A percentile compares a stretch with the other conserved stretches of the same genome.
Evolutionary conservation across 2,888 invertebrate species (phyloP).

Genomic region (Eupithecia subfuscata): DNA sequence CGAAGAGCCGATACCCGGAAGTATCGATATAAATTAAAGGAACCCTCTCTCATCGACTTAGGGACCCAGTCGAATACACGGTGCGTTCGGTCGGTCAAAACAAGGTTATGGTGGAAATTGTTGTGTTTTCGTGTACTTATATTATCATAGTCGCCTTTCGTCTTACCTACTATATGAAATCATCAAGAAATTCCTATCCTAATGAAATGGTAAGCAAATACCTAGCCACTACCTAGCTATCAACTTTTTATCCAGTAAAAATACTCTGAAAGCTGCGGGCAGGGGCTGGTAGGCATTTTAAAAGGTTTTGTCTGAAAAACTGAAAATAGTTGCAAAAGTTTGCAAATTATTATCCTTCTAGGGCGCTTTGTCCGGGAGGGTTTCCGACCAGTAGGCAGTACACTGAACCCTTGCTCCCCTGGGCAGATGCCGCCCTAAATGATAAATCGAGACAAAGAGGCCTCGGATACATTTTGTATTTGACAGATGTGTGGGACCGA

Average conservation of each 20-base stretch:
- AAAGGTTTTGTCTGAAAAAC: neutral
- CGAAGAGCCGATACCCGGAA: slow-evolving; percentile 2
- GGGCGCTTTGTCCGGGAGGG: neutral
- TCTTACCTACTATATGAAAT: too few species aligned
- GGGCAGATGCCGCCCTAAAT: slow-evolving; percentile 11
- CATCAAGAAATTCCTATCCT: too few species aligned
- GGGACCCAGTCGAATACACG: slow-evolving; percentile 5
- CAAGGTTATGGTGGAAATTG: neutral
- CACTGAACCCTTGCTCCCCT: slow-evolving; percentile 2
- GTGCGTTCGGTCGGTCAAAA: neutral
- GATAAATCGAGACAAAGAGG: slow-evolving; percentile 18
- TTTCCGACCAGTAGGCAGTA: neutral
- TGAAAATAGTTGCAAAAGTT: neutral
- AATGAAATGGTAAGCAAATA: too few species aligned
- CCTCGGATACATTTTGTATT: neutral
- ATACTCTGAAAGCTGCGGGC: too few species aligned
- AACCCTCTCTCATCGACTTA: slow-evolving; percentile 19
- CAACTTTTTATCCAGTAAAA: neutral
- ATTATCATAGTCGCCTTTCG: too few species aligned
- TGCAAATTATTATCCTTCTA: neutral
- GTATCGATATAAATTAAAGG: slow-evolving; percentile 22
- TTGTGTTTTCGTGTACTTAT: neutral
- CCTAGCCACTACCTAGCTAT: too few species aligned
- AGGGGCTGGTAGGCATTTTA: neutral
- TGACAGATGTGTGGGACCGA: neutral